A percentile compares a stretch with the other conserved stretches of the same genome.
These are phyloP conservation scores for Cephalopterus ornatus DNA, from an alignment of 2,113 vertebrate species.

Conservation along the genomic window DNA sequence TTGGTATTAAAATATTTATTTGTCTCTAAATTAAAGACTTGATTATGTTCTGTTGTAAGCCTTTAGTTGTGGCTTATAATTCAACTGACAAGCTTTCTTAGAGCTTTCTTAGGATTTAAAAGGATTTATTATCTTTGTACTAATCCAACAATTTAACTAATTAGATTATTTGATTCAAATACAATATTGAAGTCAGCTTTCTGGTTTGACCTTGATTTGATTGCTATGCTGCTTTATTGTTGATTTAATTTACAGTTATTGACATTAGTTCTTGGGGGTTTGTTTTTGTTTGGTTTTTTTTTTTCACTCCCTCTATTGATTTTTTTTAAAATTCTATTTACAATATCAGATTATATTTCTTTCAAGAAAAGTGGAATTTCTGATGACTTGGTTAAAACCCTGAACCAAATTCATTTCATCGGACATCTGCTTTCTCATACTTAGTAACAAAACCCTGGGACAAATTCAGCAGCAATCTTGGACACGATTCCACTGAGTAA, in stretches of 20 bases:
- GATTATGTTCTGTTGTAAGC: background rate
- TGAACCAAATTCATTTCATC: background rate
- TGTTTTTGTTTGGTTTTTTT: background rate
- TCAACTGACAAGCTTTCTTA: background rate
- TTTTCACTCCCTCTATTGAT: background rate
- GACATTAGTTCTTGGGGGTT: background rate
- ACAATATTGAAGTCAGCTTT: background rate
- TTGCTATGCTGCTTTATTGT: background rate
- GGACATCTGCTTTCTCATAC: background rate
- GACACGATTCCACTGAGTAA: background rate
- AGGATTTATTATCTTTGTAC: background rate
- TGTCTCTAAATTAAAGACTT: background rate
- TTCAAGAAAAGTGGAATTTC: background rate
- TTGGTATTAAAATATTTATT: slow-evolving; percentile 5
- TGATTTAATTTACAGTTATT: background rate
- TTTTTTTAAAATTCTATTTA: background rate
- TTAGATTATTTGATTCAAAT: background rate
- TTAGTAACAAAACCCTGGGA: background rate
- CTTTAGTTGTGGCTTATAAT: background rate
- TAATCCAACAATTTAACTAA: slow-evolving; percentile 3
- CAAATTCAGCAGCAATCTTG: background rate
- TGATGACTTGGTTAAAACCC: background rate
- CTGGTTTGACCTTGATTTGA: background rate
- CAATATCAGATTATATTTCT: background rate
- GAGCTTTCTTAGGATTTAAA: background rate